Evolutionary conservation across 2,797 vertebrate species (phyloP).

Genomic region (Pangasius krempfi): DNA sequence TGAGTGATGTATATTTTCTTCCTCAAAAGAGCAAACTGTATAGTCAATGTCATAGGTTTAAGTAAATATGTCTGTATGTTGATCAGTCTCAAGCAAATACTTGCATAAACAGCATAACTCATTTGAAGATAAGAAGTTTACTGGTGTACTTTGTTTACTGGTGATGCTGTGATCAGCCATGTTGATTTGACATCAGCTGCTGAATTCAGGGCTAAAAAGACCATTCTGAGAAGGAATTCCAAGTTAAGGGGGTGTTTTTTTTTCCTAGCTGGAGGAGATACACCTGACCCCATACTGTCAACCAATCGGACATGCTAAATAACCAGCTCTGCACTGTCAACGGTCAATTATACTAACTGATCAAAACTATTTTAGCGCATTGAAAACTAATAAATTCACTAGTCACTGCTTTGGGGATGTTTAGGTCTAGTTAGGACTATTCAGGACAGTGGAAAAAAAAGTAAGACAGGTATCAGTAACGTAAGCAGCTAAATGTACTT

Average conservation of each 20-base stretch:
- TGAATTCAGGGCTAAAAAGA: neutral
- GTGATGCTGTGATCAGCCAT: neutral
- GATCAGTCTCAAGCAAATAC: neutral
- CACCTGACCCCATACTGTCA: neutral
- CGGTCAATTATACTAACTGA: too few species aligned
- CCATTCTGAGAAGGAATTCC: neutral
- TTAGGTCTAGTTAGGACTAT: too few species aligned
- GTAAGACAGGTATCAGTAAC: too few species aligned
- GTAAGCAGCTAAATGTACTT: neutral
- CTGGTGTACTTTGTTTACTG: neutral
- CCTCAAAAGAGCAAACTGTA: neutral
- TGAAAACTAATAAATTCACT: too few species aligned
- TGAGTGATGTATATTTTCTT: neutral
- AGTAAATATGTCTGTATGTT: neutral
- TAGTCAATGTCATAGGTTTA: neutral
- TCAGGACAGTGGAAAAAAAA: too few species aligned
- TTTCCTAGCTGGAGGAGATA: neutral
- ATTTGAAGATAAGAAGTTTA: neutral
- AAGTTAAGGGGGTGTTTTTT: neutral
- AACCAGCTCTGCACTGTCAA: too few species aligned
- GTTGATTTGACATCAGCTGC: neutral
- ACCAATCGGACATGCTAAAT: neutral
- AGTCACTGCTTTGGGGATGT: too few species aligned
- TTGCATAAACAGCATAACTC: neutral
- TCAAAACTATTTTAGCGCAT: too few species aligned